Conservation (phyloP, 2,888 invertebrate genomes). For the Orthosia gracilis region DNA sequence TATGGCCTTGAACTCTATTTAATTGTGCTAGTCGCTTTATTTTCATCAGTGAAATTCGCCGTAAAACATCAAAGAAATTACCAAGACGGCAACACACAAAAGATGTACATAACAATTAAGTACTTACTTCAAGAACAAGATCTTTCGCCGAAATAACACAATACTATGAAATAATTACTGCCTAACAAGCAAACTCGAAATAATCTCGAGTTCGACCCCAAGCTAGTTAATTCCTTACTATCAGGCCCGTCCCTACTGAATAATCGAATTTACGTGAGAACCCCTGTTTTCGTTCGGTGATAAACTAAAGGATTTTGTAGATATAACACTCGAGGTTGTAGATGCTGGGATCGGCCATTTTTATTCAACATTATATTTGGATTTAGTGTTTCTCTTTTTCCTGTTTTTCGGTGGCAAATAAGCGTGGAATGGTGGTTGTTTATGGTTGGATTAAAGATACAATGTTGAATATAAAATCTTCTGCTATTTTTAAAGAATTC, state of each 20-base stretch:
- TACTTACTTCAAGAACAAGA: slow-evolving; percentile 10
- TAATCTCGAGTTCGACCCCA: slow-evolving; percentile 48
- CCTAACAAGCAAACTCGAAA: slow-evolving; percentile 22
- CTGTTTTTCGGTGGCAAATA: slow-evolving; percentile 16
- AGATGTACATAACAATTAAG: background rate
- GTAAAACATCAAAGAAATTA: background rate
- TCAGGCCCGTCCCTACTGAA: slow-evolving; percentile 51
- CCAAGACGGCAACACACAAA: background rate
- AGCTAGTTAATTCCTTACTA: slow-evolving; percentile 57
- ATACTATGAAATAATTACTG: slow-evolving; percentile 45
- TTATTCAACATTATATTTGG: slow-evolving; percentile 45
- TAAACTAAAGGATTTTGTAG: slow-evolving; percentile 64
- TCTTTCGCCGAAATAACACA: slow-evolving; percentile 20
- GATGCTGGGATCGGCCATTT: slow-evolving; percentile 35
- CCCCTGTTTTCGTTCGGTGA: slow-evolving; percentile 43
- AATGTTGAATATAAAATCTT: background rate
- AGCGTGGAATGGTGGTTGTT: slow-evolving; percentile 9
- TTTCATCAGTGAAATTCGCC: too few relatives aligned
- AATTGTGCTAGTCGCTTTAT: too few relatives aligned
- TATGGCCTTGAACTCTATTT: too few relatives aligned
- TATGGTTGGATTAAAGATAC: slow-evolving; percentile 11
- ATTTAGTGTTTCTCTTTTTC: slow-evolving; percentile 34
- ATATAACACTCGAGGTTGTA: slow-evolving; percentile 45
- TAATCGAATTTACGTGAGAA: slow-evolving; percentile 59
- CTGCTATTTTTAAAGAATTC: background rate